Conservation (phyloP, 2,113 vertebrate species). For the Trogon surrucura region DNA sequence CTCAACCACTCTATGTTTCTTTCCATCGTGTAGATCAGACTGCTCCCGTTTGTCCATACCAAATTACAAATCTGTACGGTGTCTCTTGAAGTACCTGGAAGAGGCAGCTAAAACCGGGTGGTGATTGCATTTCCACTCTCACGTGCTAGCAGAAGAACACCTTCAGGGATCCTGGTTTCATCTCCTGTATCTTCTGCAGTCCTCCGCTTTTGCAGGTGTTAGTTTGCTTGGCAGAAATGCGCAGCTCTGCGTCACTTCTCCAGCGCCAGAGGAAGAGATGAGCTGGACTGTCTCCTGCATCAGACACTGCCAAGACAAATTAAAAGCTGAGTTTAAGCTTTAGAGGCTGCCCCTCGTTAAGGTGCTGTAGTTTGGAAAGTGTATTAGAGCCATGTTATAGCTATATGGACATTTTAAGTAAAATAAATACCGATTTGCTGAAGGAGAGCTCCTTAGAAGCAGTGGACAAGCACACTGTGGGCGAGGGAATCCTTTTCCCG, state of each 20-base stretch:
- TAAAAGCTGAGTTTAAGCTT: background rate
- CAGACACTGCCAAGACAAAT: background rate
- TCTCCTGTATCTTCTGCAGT: background rate
- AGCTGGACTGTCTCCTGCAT: accelerated
- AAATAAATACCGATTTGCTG: background rate
- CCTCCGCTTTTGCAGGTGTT: background rate
- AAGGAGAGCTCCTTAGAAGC: background rate
- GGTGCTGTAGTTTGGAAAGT: background rate
- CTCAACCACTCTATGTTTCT: background rate
- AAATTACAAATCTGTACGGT: accelerated
- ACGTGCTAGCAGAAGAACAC: background rate
- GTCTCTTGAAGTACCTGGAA: background rate
- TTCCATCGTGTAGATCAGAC: background rate
- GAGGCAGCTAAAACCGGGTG: background rate
- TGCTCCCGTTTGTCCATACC: background rate
- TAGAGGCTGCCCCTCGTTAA: background rate
- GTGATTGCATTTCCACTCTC: background rate
- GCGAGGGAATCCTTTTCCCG: background rate
- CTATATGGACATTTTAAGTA: background rate
- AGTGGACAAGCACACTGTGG: background rate
- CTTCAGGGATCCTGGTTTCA: background rate
- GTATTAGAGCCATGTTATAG: background rate
- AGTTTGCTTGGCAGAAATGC: background rate
- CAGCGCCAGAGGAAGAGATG: background rate
- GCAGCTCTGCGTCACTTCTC: background rate